Evolutionary conservation across 2,113 vertebrate genomes (phyloP).

Genomic region (Tyto alba): DNA sequence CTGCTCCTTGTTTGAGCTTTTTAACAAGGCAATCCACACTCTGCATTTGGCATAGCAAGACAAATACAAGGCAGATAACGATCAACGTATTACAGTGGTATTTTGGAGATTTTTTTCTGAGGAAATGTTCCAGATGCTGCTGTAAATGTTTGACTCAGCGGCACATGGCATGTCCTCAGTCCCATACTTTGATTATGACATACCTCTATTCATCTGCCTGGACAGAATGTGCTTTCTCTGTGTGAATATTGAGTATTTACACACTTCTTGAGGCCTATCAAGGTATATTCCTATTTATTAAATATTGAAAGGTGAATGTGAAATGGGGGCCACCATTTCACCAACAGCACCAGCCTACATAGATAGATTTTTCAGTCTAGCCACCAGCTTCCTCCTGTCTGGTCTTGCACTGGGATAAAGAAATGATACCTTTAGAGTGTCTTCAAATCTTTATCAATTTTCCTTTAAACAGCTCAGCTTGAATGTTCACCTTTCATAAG

Average conservation of each 20-base stretch:
- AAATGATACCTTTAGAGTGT: background rate
- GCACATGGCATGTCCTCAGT: background rate
- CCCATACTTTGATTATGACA: background rate
- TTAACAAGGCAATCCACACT: fast-evolving
- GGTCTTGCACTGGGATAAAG: background rate
- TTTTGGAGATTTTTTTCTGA: background rate
- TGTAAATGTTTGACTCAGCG: background rate
- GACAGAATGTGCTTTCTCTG: background rate
- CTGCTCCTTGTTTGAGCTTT: background rate
- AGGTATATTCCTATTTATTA: background rate
- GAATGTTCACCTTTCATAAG: background rate
- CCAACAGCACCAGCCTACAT: background rate
- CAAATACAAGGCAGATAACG: background rate
- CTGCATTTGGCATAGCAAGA: background rate
- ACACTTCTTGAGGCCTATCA: background rate
- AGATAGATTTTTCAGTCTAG: background rate
- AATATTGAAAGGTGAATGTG: background rate
- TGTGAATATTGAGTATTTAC: background rate
- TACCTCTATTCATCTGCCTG: background rate
- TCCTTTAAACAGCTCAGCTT: background rate
- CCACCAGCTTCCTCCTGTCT: background rate
- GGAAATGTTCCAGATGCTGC: background rate
- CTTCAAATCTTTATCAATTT: background rate
- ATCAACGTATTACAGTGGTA: background rate
- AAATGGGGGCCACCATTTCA: background rate